Base-by-base conservation (phyloP, 2,888 invertebrate species). In the Netelia inedita region DNA sequence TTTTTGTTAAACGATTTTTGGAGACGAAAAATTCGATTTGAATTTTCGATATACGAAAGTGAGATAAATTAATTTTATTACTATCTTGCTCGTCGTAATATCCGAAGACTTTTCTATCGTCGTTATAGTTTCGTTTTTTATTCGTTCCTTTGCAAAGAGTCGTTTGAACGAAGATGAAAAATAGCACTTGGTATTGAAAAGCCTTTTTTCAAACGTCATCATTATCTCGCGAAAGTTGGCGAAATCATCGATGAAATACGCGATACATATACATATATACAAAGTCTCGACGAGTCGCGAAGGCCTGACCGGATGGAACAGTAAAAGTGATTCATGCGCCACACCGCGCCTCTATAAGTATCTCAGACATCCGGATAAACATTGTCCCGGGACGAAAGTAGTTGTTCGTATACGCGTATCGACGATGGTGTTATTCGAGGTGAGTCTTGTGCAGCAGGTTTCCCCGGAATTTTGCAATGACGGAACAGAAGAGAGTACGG, bases 291-390 rank as follows among this genome's bases (percentile, higher is more conserved):
- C 57, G 72, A 35, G 5, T 35, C 35, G 11, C 46, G 55, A 14
- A 50, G 66, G 21, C 41, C 66, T 41, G 65, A 55, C 74, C 81
- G 81, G 82, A 79, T 75, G 85, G 72, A 82, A 66, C 71, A 69
- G 81, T 59, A 66, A 72, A 55, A 85, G 74, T 85, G 81, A 85
- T 85, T 85, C 84, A 81, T 71, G 80, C 46, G 66, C 43, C 59
- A 28, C 65, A 50, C 35, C 78, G 59, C 82, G 65, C 79, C 79
- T 79, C 65, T 57, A 43, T 74, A 78, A 84, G 84, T 84, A 79
- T 82, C 81, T 85, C 85, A 85, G 85, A 85, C 85, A 82, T 85
- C 85, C 85, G 81, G 85, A 85, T 85, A 85, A 85, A 85, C 82
- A 79, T 66, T 79, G 79, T 79, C 11, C 57, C 46, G 78, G 21